phyloP scores from a whole-genome alignment of 2,113 vertebrate genomes.

The Podocnemis expansa region DNA sequence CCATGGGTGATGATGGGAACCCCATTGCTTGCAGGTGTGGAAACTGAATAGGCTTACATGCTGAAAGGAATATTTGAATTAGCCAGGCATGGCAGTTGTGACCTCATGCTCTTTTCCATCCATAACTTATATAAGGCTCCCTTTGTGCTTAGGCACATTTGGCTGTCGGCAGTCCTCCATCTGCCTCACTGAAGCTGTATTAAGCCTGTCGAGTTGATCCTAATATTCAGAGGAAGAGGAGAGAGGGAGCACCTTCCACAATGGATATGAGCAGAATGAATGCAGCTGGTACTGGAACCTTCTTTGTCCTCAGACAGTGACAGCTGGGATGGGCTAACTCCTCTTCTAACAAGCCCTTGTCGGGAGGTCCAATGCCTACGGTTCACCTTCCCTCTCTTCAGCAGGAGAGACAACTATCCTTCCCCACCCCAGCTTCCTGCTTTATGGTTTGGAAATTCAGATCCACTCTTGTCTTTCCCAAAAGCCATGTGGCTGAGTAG shows the following conservation, averaged over 20 bases:
- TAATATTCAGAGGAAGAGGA: background rate
- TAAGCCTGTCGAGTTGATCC: background rate
- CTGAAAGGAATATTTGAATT: background rate
- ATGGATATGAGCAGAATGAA: fast-evolving
- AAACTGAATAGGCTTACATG: background rate
- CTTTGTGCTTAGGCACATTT: background rate
- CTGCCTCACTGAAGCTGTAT: background rate
- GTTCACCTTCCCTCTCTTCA: background rate
- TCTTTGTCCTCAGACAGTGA: background rate
- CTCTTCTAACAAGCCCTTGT: background rate
- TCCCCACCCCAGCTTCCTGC: background rate
- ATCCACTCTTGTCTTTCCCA: background rate
- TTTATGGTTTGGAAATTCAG: background rate
- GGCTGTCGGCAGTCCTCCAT: background rate
- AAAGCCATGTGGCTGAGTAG: background rate
- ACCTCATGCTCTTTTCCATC: background rate
- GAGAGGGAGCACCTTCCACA: background rate
- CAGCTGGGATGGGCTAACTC: background rate
- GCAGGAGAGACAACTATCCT: background rate
- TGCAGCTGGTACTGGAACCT: background rate
- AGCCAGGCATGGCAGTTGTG: background rate
- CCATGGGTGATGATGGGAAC: background rate
- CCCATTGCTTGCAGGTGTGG: background rate
- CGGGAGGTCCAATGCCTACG: background rate
- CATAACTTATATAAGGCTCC: background rate